These are phyloP conservation scores for Heliornis fulica DNA, from an alignment of 2,113 vertebrate species.

Conservation along the genomic window DNA sequence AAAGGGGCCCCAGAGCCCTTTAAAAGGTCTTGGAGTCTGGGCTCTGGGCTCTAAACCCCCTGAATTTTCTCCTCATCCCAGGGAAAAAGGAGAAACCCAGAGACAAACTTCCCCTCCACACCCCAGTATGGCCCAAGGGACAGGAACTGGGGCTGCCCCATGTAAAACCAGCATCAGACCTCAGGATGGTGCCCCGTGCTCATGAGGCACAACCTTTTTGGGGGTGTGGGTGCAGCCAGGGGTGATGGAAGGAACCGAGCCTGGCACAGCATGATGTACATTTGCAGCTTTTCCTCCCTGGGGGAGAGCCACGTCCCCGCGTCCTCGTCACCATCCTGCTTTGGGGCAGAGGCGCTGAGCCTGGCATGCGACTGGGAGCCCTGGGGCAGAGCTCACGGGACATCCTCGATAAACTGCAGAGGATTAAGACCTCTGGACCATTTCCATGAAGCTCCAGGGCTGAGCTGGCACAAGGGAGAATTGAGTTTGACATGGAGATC, in stretches of 20 bases:
- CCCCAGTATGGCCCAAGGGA: accelerated
- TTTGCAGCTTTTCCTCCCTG: neutral
- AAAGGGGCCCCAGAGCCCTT: neutral
- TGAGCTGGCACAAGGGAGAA: conserved; percentile 19
- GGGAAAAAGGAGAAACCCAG: neutral
- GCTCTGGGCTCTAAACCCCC: neutral
- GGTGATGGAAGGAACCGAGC: accelerated
- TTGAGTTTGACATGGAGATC: conserved; percentile 45
- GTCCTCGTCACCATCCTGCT: neutral
- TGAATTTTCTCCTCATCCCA: neutral
- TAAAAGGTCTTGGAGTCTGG: too few species aligned
- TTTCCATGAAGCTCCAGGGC: conserved; percentile 24
- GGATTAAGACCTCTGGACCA: conserved; percentile 22
- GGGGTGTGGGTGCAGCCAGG: accelerated
- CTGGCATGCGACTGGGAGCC: neutral
- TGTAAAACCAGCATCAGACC: accelerated
- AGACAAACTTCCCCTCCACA: neutral
- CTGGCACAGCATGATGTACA: accelerated
- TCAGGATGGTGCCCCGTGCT: accelerated
- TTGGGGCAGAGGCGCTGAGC: neutral
- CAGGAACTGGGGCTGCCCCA: neutral
- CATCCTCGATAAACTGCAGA: neutral
- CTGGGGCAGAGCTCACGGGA: neutral
- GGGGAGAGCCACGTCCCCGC: accelerated
- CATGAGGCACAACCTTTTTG: accelerated